These are phyloP conservation scores for Centrocercus urophasianus DNA, from an alignment of 2,113 vertebrate species.

Conservation along the genomic window DNA sequence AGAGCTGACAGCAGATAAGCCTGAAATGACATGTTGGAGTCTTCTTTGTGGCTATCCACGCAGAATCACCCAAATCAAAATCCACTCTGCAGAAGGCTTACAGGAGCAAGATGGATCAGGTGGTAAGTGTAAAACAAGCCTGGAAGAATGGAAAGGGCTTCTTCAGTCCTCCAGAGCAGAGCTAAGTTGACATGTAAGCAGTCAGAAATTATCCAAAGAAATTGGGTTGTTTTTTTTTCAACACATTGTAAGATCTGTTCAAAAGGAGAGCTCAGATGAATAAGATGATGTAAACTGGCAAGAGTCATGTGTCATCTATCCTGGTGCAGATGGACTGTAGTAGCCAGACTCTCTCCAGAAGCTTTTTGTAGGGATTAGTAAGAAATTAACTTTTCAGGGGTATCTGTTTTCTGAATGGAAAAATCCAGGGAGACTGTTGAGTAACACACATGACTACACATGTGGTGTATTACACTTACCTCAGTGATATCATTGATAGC, in stretches of 20 bases:
- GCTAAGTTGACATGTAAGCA: background rate
- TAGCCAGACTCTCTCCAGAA: background rate
- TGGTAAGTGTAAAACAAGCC: conserved; percentile 71
- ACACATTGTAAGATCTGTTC: background rate
- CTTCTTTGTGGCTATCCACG: conserved; percentile 87
- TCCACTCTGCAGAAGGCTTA: conserved; percentile 84
- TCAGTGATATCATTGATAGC: background rate
- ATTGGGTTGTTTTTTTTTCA: background rate
- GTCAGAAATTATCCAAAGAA: background rate
- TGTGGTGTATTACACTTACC: background rate
- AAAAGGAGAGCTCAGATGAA: background rate
- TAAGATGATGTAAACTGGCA: background rate
- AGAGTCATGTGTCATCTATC: background rate
- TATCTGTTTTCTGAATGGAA: background rate
- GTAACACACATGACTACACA: background rate
- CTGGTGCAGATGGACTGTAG: background rate
- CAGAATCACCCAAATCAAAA: conserved; percentile 85
- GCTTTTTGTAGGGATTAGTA: background rate
- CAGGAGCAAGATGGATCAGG: conserved; percentile 82
- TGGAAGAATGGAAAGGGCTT: background rate
- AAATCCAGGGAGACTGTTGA: background rate
- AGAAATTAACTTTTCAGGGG: background rate
- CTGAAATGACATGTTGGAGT: conserved; percentile 84
- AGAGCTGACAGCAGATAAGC: conserved; percentile 87
- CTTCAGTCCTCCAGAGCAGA: background rate